Evolutionary conservation across 2,888 invertebrate genomes (phyloP), one percentile per base, ranked within the genome.

Genomic region (Clunio marinus): DNA sequence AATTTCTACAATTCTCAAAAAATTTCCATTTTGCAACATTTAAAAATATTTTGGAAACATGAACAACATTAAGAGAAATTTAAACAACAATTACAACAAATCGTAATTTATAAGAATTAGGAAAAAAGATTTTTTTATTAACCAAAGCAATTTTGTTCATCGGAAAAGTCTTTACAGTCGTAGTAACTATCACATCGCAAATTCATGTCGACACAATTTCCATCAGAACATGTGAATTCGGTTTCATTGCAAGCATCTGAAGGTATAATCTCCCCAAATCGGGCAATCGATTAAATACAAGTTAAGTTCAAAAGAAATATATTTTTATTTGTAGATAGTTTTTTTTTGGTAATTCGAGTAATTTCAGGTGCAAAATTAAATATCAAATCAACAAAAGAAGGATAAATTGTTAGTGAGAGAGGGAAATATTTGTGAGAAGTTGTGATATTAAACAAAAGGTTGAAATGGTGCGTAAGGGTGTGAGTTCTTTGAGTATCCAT

Each of bases 131-230:
- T 73, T 72, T 74, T 51, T 75, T 76, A 79, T 78, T 80, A 79
- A 79, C 80, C 79, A 82, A 86, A 83, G 84, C 92, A 93, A 82
- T 89, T 89, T 81, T 91, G 89, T 82, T 93, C 92, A 79, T 93
- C 92, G 76, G 91, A 90, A 85, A 90, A 91, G 84, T 92, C 91
- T 81, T 84, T 84, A 84, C 92, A 92, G 84, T 92, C 91, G 85
- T 91, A 91, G 82, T 85, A 85, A 83, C 90, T 89, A 85, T 94
- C 92, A 83, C 94, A 93, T 77, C 88, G 87, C 75, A 87, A 86
- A 72, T 83, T 80, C 77, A 84, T 82, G 72, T 87, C 87, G 77
- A 94, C 88, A 83, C 93, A 94, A 77, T 83, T 83, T 72, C 83
- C 84, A 82, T 88, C 87, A 70, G 76, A 78, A 80, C 91, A 91